Evolutionary conservation across 2,888 invertebrate species (phyloP).

Genomic region (Eilema caniola): DNA sequence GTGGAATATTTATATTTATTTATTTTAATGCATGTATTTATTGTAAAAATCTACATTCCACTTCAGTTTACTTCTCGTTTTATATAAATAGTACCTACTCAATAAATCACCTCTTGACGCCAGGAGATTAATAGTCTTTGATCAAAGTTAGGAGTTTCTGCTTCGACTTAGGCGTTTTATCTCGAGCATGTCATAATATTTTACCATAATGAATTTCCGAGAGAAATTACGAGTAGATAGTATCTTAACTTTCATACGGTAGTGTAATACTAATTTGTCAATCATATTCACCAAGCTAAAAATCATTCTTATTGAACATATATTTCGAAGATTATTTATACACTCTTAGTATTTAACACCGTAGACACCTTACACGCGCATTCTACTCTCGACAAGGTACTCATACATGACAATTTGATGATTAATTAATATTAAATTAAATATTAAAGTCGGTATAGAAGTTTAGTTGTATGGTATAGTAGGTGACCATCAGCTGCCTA

Average conservation of each 20-base stretch:
- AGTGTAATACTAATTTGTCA: not conserved
- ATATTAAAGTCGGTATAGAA: no score
- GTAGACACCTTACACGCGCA: no score
- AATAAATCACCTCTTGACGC: slow-evolving; percentile 1
- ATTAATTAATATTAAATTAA: no score
- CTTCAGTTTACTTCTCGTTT: not conserved
- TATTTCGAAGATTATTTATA: no score
- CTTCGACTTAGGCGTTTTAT: not conserved
- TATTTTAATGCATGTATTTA: not conserved
- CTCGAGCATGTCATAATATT: not conserved
- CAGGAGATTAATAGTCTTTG: slow-evolving; percentile 6
- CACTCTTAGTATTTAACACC: no score
- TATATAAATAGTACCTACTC: not conserved
- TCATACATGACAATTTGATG: no score
- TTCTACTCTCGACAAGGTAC: no score
- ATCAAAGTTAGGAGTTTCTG: slow-evolving; percentile 7
- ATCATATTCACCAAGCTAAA: not conserved
- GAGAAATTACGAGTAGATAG: not conserved
- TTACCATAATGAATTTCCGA: not conserved
- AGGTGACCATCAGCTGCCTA: no score
- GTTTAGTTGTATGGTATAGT: no score
- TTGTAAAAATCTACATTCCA: not conserved
- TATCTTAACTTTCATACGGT: not conserved
- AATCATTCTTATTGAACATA: no score
- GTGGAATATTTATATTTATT: no score